Conservation (phyloP, 2,888 invertebrate genomes). For the Lepidocyrtoides sp. region DNA sequence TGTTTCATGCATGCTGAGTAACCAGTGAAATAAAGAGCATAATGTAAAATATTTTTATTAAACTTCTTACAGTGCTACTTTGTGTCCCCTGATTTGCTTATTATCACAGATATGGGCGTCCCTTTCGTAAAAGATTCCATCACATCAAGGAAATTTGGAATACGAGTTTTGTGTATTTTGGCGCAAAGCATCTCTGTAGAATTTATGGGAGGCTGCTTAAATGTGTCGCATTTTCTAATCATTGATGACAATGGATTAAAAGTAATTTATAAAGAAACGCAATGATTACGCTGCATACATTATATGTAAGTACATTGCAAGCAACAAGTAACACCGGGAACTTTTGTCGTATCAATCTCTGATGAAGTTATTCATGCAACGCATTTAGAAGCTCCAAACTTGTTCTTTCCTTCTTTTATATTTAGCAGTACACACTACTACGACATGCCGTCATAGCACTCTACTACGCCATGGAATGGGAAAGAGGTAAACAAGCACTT, state of each 20-base stretch:
- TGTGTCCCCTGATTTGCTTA: too few relatives aligned
- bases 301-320: too few relatives aligned
- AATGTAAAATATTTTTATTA: too few relatives aligned
- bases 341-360: constrained; percentile 24
- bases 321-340: constrained; percentile 35
- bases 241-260: constrained; percentile 67
- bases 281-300: too few relatives aligned
- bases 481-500: constrained; percentile 21
- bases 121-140: constrained; percentile 14
- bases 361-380: constrained; percentile 46
- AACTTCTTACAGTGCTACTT: too few relatives aligned
- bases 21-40: too few relatives aligned
- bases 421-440: not conserved
- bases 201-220: constrained; percentile 43
- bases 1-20: not conserved
- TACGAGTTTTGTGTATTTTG: constrained; percentile 52
- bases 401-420: not conserved
- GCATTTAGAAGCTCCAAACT: not conserved
- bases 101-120: not conserved
- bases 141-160: constrained; percentile 30
- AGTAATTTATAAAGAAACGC: constrained; percentile 48
- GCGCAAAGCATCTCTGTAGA: constrained; percentile 22
- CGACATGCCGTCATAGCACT: too few relatives aligned
- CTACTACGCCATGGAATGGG: too few relatives aligned
- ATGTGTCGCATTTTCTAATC: constrained; percentile 62